phyloP scores from a whole-genome alignment of 2,888 invertebrate species.

The Dryocosmus kuriphilus region DNA sequence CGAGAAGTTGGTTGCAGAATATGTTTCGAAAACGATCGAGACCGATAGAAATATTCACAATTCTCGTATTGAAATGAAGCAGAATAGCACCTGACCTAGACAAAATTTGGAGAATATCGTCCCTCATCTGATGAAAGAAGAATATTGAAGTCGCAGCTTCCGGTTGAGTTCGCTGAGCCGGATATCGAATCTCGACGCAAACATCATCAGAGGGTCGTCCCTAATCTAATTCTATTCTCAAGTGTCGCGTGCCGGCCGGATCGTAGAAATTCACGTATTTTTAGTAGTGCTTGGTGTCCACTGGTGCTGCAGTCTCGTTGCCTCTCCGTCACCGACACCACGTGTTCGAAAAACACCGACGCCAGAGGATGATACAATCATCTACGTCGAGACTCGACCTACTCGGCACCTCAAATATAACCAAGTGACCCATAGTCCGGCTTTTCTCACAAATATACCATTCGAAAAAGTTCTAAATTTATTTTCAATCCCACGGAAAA shows the following conservation, averaged over 20 bases:
- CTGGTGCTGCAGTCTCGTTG: slow-evolving; percentile 40
- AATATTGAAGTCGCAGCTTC: background rate
- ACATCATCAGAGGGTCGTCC: background rate
- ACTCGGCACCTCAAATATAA: slow-evolving; percentile 36
- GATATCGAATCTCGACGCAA: slow-evolving; percentile 24
- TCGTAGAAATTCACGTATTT: slow-evolving; percentile 43
- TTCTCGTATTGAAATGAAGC: too few species aligned
- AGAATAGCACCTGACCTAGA: too few species aligned
- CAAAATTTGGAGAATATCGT: background rate
- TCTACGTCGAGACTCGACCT: slow-evolving; percentile 22
- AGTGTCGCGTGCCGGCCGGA: slow-evolving; percentile 41
- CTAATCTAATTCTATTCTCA: slow-evolving; percentile 33
- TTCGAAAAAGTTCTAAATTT: background rate
- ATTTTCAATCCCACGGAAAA: background rate
- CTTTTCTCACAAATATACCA: background rate
- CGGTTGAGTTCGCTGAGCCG: slow-evolving; percentile 21
- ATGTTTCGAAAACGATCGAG: too few species aligned
- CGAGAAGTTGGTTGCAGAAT: too few species aligned
- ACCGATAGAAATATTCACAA: too few species aligned
- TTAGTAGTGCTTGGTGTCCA: slow-evolving; percentile 41
- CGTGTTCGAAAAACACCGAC: slow-evolving; percentile 33
- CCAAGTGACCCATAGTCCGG: slow-evolving; percentile 29
- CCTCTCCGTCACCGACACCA: slow-evolving; percentile 41
- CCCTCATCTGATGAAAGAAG: background rate
- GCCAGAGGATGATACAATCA: slow-evolving; percentile 33